Evolutionary conservation across 2,888 invertebrate genomes (phyloP), one percentile per base, ranked within the genome.

Genomic region (Lochmaea capreae): DNA sequence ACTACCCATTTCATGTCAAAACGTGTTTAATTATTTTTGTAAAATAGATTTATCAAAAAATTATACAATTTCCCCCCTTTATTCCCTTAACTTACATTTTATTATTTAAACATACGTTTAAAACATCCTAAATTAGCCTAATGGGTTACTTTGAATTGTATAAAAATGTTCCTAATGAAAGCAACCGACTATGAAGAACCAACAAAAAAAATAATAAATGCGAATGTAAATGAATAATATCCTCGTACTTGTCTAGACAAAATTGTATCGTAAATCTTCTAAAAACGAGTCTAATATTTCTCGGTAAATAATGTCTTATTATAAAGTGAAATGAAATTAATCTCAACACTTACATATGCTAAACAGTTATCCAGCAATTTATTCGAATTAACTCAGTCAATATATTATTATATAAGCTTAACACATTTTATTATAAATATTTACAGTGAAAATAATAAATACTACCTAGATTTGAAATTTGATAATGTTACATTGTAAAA

Each of bases 321-420:
- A 57, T 12, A 61, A 33, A 61, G 49, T 49, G 61, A 68, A 68
- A 61, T 61, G 3, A 68, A 61, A 61, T 68, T 61, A 68, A 68
- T 68, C 61, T 22, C 43, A 68, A 61, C 61, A 49, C 49, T 68
- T 46, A 61, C 52, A 62, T 59, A 61, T 68, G 61, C 68, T 61
- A 61, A 68, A 43, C 61, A 62, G 59, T 59, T 67, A 67, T 67
- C 11, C 18, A 59, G 67, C 58, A 43, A 67, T 67, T 22, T 58
- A 59, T 67, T 67, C 46, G 16, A 59, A 67, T 67, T 18, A 12
- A 8, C 11, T 58, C 6, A 8, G 33, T 33, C 33, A 33, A 33
- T 33, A 33, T 33, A 5, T 26, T 26, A 26, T 33, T 33, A 8
- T 33, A 33, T 33, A 33, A 33, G 5, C 5, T 33, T 33, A 33